Evolutionary conservation across 2,888 invertebrate genomes (phyloP), one percentile per base, ranked within the genome.

Genomic region (Seira musarum): DNA sequence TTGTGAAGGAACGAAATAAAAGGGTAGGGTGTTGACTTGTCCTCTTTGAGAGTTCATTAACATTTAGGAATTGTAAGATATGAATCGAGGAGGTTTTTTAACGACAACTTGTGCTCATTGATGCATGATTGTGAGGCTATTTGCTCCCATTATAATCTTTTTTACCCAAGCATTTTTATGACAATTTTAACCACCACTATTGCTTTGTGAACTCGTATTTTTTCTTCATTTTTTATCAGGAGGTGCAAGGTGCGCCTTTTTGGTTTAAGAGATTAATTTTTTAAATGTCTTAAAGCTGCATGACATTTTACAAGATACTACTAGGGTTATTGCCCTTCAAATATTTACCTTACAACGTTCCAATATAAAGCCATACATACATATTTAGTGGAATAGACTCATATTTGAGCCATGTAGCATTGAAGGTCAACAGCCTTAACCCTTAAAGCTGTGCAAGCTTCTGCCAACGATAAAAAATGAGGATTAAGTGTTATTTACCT

Each of bases 211-310:
- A n/a, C 25, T 22, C 15, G 40, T 17, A 67, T 67, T 68, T 61
- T 40, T 17, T 71, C 22, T 22, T 63, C 22, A 40, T 40, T 21
- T 46, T 40, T 24, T 35, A 15, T 66, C 17, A 25, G 15, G 57
- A 19, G 64, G 40, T 46, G 76, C 76, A 76, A 76, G 69, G 76
- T 76, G 76, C 53, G 25, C 15, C 40, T 65, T 24, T 63, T 66
- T 60, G 78, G 71, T 72, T 78, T 79, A 73, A 79, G 57, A 72
- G 79, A 79, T 79, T 79, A 79, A 68, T 64, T 79, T 79, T 78
- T 79, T 73, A 67, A 78, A 76, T 64, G 64, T 67, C 30, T 30
- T 30, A 30, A 30, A 22, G 76, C 67, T 46, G 19, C 24, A 40
- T 71, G 71, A 78, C 71, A 78, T 53, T 49, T 30, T 8, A 49